phyloP scores from a whole-genome alignment of 2,113 vertebrate species.

The Aptenodytes patagonicus region DNA sequence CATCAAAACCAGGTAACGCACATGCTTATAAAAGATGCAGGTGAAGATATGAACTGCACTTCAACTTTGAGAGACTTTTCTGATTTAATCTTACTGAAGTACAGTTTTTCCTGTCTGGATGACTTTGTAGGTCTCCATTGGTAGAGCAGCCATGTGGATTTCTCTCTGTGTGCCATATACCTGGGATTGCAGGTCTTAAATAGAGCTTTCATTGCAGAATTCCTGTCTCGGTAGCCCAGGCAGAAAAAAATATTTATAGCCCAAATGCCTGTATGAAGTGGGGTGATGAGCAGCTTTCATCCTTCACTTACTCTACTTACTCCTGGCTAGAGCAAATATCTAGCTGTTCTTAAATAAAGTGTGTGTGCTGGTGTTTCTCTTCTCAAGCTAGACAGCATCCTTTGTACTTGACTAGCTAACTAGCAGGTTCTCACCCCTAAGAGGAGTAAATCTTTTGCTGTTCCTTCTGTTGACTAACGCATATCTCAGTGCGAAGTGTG shows the following conservation, averaged over 20 bases:
- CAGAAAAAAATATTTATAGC: neutral
- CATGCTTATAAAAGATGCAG: neutral
- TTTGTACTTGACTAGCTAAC: neutral
- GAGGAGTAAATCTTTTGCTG: neutral
- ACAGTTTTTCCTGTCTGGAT: neutral
- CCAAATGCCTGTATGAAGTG: neutral
- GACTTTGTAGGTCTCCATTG: neutral
- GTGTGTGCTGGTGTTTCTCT: fast-evolving
- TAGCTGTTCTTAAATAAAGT: neutral
- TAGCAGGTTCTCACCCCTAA: neutral
- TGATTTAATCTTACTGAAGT: neutral
- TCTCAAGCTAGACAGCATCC: neutral
- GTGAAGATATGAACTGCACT: neutral
- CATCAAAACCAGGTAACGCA: neutral
- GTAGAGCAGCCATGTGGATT: neutral
- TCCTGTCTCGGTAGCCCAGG: neutral
- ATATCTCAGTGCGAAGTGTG: neutral
- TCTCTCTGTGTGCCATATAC: neutral
- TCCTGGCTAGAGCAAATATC: neutral
- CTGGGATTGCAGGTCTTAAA: neutral
- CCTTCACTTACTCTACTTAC: neutral
- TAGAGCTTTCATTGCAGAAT: neutral
- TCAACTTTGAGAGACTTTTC: neutral
- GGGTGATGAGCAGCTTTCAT: neutral
- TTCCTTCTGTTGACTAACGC: neutral